Evolutionary conservation across 1,140 invertebrate species (phyloP).

Genomic region (Rhagoletis pomonella): DNA sequence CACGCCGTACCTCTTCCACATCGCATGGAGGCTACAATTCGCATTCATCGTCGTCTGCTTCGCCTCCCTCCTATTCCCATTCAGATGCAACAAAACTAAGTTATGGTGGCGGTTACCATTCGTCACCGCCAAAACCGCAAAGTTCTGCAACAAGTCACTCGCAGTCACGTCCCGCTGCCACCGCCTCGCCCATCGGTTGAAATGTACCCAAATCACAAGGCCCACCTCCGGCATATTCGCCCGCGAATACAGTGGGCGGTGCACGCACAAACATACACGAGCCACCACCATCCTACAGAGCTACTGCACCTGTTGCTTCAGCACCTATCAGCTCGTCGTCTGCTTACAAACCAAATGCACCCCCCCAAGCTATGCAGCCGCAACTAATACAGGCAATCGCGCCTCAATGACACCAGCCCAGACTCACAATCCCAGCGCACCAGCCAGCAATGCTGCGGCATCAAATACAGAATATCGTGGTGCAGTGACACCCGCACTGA

Average conservation of each 20-base stretch:
- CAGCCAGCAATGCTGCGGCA: conserved; percentile 58
- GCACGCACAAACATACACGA: conserved; percentile 69
- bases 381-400: conserved; percentile 53
- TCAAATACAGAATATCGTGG: conserved; percentile 8
- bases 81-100: conserved; percentile 63
- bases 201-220: conserved; percentile 68
- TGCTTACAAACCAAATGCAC: conserved; percentile 57
- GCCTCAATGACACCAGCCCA: conserved; percentile 56
- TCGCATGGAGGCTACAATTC: conserved; percentile 60
- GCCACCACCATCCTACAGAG: conserved; percentile 68
- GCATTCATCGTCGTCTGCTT: conserved; percentile 60
- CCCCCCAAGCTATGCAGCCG: conserved; percentile 61
- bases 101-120: conserved; percentile 59
- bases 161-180: conserved; percentile 41
- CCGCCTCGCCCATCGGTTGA: conserved; percentile 65
- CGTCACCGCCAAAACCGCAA: conserved; percentile 48
- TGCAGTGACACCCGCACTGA: conserved; percentile 58
- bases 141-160: neutral
- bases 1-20: conserved; percentile 60
- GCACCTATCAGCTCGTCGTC: neutral
- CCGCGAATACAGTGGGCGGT: conserved; percentile 64
- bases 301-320: conserved; percentile 58
- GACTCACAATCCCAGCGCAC: conserved; percentile 58
- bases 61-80: conserved; percentile 58
- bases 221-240: conserved; percentile 68